These are phyloP conservation scores for Archaeoteleia sp. DNA, from an alignment of 2,888 invertebrate species.

Conservation along the genomic window DNA sequence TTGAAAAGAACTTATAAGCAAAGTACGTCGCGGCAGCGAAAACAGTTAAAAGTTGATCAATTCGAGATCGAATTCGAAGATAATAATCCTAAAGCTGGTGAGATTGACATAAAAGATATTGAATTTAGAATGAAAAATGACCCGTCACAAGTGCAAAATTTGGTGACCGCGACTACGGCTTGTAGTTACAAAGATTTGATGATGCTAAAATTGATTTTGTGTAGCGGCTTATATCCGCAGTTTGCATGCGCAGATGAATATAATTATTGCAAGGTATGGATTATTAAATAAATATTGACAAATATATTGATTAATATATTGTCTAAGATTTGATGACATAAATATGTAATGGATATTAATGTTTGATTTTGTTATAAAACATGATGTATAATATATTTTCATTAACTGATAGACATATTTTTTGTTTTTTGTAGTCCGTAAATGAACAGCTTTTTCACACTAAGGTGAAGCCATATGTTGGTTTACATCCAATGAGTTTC, in stretches of 20 bases:
- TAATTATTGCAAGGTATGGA: constrained; percentile 87
- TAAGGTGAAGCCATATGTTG: constrained; percentile 90
- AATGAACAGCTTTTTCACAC: constrained; percentile 90
- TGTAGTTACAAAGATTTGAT: constrained; percentile 82
- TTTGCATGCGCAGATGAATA: constrained; percentile 95
- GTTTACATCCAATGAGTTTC: constrained; percentile 92
- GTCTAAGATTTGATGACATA: too few species aligned
- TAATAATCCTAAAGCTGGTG: constrained; percentile 76
- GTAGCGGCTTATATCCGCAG: constrained; percentile 96
- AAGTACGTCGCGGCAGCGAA: constrained; percentile 82
- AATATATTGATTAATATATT: too few species aligned
- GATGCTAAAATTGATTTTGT: constrained; percentile 87
- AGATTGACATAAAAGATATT: constrained; percentile 87
- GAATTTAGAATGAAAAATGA: constrained; percentile 91
- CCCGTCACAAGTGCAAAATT: constrained; percentile 81
- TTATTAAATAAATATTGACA: not conserved
- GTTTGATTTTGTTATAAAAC: too few species aligned
- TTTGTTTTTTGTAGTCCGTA: constrained; percentile 77
- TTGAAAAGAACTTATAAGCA: constrained; percentile 85
- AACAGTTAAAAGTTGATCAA: constrained; percentile 84
- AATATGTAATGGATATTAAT: too few species aligned
- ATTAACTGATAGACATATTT: too few species aligned
- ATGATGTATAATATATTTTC: too few species aligned
- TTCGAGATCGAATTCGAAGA: constrained; percentile 82
- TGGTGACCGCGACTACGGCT: constrained; percentile 80